Conservation (phyloP, 2,888 invertebrate genomes). For the Zootermopsis nevadensis region DNA sequence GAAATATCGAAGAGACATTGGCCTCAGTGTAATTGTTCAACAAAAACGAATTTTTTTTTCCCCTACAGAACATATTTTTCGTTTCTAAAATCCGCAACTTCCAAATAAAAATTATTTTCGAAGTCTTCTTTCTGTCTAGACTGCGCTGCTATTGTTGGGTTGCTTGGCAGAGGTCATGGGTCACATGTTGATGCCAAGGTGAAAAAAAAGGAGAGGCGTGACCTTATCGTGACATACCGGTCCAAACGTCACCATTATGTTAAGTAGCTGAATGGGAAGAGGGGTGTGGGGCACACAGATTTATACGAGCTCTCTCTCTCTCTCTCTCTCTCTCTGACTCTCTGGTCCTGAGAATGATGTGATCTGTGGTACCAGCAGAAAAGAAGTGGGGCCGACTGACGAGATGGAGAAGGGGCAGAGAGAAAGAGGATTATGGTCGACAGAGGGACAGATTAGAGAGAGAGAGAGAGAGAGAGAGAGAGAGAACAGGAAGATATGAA, state of each 20-base stretch:
- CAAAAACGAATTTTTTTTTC: too few species aligned
- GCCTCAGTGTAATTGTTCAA: too few species aligned
- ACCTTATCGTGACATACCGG: slow-evolving; percentile 18
- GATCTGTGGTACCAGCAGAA: not conserved
- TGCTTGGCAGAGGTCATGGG: slow-evolving; percentile 43
- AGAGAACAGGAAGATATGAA: not conserved
- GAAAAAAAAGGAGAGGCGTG: slow-evolving; percentile 38
- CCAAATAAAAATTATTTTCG: not conserved
- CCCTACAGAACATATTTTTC: too few species aligned
- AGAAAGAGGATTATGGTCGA: not conserved
- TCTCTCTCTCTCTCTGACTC: too few species aligned
- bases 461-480: not conserved
- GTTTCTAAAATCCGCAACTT: too few species aligned
- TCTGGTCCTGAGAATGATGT: not conserved
- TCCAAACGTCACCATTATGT: slow-evolving; percentile 30
- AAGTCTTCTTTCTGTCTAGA: not conserved
- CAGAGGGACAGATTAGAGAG: not conserved
- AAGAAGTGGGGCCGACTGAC: not conserved
- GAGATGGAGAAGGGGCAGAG: not conserved
- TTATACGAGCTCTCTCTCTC: not conserved
- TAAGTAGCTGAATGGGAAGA: not conserved
- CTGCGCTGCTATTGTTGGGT: not conserved
- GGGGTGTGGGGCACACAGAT: not conserved
- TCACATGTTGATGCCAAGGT: slow-evolving; percentile 42
- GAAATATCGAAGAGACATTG: too few species aligned